Evolutionary conservation across 2,888 invertebrate species (phyloP).

Genomic region (Lymantria monacha): DNA sequence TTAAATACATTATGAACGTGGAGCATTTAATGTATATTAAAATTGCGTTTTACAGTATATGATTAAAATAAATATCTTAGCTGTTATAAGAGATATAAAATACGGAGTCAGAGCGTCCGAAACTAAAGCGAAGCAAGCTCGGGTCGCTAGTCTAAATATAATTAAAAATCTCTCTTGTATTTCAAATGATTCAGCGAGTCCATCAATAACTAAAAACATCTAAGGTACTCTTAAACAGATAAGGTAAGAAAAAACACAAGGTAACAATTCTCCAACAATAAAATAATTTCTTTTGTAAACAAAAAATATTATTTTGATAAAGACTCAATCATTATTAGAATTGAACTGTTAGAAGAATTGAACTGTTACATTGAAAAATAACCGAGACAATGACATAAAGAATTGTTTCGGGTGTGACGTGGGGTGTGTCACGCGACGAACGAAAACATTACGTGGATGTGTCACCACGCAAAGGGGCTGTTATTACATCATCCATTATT

Average conservation of each 20-base stretch:
- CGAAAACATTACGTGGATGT: constrained; percentile 23
- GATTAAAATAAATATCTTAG: too few species aligned
- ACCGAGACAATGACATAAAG: constrained; percentile 7
- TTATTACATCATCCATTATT: constrained; percentile 32
- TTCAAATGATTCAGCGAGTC: too few species aligned
- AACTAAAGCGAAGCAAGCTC: too few species aligned
- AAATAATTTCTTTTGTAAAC: constrained; percentile 6
- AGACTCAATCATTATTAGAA: constrained; percentile 6
- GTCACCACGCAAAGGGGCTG: constrained; percentile 9
- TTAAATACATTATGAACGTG: too few species aligned
- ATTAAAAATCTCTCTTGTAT: too few species aligned
- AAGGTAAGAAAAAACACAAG: not conserved
- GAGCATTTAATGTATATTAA: too few species aligned
- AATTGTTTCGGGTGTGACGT: constrained; percentile 26
- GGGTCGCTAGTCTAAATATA: too few species aligned
- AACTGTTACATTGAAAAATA: constrained; percentile 26
- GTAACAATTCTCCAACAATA: not conserved
- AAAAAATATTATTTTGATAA: constrained; percentile 33
- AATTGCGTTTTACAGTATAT: too few species aligned
- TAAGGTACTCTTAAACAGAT: too few species aligned
- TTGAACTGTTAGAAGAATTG: constrained; percentile 18
- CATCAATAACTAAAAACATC: too few species aligned
- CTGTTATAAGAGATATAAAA: too few species aligned
- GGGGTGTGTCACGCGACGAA: constrained; percentile 19
- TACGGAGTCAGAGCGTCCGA: too few species aligned